Base-by-base conservation (phyloP, 2,888 invertebrate species). In the Pycnomerus fuliginosus region DNA sequence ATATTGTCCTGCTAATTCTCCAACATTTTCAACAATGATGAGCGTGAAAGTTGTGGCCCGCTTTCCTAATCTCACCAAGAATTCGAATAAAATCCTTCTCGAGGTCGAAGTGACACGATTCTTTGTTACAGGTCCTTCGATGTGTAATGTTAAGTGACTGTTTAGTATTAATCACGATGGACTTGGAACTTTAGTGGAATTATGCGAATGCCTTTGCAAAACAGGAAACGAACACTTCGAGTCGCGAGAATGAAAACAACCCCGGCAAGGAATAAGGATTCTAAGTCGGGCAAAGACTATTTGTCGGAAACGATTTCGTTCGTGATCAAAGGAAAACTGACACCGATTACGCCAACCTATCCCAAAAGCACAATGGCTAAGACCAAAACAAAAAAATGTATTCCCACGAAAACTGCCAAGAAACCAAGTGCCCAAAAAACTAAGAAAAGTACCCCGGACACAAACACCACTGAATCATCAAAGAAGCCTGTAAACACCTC, bases 231-330 rank as follows among this genome's bases (percentile, higher is more conserved):
- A 25, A 38, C 37, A 25, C 16, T 43, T 0, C 33, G 29, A 42
- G 20, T 43, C 11, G 23, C 34, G 30, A 34, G 38, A 24, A 47
- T 47, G 47, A 47, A 47, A 38, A 33, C 38, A 2, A 27, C 25
- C 3, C 44, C 57, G 15, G 39, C 56, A 4, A 65, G 60, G 38
- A 68, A 61, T 48, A 68, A 64, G 42, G 25, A 58, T 44, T 28
- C 54, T 45, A 53, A 61, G 55, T 25, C 62, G 13, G 45, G 60
- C 38, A 61, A 65, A 42, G 69, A 69, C 48, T 65, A 66, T 4
- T 61, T 70, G 28, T 64, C 69, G 3, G 71, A 70, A 52, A 70
- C 72, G 2, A 70, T 71, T 43, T 67, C 70, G 2, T 70, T 69
- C 46, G 70, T 70, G n/a, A 69, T 70, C 16, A 68, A 69, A 50